Evolutionary conservation across 2,797 vertebrate genomes (phyloP), one percentile per base, ranked within the genome.

Genomic region (Acipenser oxyrinchus): DNA sequence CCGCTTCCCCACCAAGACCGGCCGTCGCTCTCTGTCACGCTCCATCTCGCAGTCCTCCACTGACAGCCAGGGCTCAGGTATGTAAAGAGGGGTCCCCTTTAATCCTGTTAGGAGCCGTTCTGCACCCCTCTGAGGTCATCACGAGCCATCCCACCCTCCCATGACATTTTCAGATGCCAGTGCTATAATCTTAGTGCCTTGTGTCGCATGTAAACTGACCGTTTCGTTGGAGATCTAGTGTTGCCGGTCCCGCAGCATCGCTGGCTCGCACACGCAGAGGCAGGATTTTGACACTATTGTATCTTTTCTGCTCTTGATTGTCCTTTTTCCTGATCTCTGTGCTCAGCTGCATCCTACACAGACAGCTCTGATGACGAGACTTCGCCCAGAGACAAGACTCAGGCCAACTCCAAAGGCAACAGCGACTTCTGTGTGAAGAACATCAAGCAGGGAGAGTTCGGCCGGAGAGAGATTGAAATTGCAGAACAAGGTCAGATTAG

Each of bases 21-120:
- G 94, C 67, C 92, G 94, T 0, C 90, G 94, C 12, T 97, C 95
- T 23, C 79, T 97, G 78, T 97, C 95, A 60, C 93, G 95, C 58
- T 97, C 95, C 71, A 95, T 97, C 81, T 97, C 95, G 0, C 95
- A 97, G 84, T 97, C 95, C 3, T 97, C 95, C 78, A 96, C 95
- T 0, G 95, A 97, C 88, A 97, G 95, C 88, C 95, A 94, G 83
- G 92, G 94, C 84, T 97, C 95, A 0, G 95, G 95, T 97, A 84
- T 61, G 74, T 76, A 10, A 61, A 49, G 12, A n/a, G 6, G 11
- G 23, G 6, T 13, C 55, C 55, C 55, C 10, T 8, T 60, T 9
- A 60, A 13, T 15, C 8, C 55, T 60, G 8, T 13, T 11, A 37
- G 8, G 7, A 48, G 12, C 18, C 6, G 10, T 8, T 11, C 4